Conservation (phyloP, 2,888 invertebrate species). For the Ptilodon capucinus region DNA sequence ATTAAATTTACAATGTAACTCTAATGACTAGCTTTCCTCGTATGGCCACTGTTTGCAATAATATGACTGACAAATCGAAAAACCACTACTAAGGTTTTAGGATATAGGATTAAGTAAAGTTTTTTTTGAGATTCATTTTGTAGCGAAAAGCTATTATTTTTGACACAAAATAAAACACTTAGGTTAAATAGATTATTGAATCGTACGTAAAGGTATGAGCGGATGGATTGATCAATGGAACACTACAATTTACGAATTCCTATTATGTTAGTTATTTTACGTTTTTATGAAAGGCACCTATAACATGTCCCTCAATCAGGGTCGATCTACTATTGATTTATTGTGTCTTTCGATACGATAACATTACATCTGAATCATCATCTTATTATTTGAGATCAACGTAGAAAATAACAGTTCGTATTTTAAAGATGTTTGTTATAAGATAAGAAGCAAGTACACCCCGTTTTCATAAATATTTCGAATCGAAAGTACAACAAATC, state of each 20-base stretch:
- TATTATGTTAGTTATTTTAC: conserved; percentile 61
- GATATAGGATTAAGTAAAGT: conserved; percentile 29
- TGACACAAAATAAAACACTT: conserved; percentile 39
- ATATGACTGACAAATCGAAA: conserved; percentile 23
- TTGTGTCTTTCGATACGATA: conserved; percentile 60
- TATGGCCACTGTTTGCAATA: conserved; percentile 69
- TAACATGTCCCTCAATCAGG: conserved; percentile 70
- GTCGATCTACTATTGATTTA: conserved; percentile 63
- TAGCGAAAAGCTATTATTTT: conserved; percentile 35
- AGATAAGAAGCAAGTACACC: not conserved
- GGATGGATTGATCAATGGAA: conserved; percentile 74
- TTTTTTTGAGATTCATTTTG: conserved; percentile 33
- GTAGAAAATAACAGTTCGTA: not conserved
- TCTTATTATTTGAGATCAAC: conserved; percentile 37
- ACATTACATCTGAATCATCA: conserved; percentile 13
- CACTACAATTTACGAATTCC: conserved; percentile 70
- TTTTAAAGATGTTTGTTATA: not conserved
- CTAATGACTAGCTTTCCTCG: conserved; percentile 81
- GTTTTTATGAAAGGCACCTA: conserved; percentile 78
- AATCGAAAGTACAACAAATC: conserved; percentile 47
- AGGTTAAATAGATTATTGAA: conserved; percentile 42
- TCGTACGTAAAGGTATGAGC: conserved; percentile 53
- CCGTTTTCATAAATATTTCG: conserved; percentile 4
- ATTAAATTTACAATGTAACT: conserved; percentile 76
- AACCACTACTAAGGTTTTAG: conserved; percentile 25